phyloP scores from a whole-genome alignment of 2,888 invertebrate genomes.

The Metalampra italica region DNA sequence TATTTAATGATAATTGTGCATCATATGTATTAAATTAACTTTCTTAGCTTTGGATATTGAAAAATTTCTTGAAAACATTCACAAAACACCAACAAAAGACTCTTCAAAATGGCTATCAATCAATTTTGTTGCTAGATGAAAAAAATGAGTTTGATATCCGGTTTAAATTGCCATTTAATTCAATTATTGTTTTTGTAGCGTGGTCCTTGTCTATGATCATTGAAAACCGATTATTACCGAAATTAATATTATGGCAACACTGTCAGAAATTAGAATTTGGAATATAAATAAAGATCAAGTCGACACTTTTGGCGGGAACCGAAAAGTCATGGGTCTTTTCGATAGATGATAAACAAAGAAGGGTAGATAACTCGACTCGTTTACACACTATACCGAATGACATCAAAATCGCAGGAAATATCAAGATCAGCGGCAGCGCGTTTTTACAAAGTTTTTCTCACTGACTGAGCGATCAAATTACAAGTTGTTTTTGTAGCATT shows the following conservation, averaged over 20 bases:
- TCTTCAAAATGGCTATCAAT: constrained; percentile 79
- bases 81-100: constrained; percentile 80
- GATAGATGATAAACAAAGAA: neutral
- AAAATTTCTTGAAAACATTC: constrained; percentile 74
- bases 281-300: too few relatives aligned
- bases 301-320: neutral
- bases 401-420: neutral
- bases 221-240: constrained; percentile 7
- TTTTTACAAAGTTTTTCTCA: constrained; percentile 1
- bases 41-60: constrained; percentile 46
- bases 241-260: too few relatives aligned
- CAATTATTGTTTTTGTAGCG: constrained; percentile 29
- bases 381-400: too few relatives aligned
- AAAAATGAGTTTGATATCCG: constrained; percentile 72
- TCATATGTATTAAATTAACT: constrained; percentile 30
- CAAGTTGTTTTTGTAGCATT: too few relatives aligned
- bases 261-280: too few relatives aligned
- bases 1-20: constrained; percentile 23
- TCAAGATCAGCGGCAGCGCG: constrained; percentile 9
- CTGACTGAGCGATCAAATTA: neutral
- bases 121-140: constrained; percentile 65
- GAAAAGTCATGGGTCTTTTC: too few relatives aligned
- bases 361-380: too few relatives aligned
- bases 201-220: constrained; percentile 41
- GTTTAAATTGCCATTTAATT: constrained; percentile 71